A percentile compares a stretch with the other conserved stretches of the same genome.
Evolutionary conservation across 2,797 vertebrate species (phyloP).

Genomic region (Agapornis canus): DNA sequence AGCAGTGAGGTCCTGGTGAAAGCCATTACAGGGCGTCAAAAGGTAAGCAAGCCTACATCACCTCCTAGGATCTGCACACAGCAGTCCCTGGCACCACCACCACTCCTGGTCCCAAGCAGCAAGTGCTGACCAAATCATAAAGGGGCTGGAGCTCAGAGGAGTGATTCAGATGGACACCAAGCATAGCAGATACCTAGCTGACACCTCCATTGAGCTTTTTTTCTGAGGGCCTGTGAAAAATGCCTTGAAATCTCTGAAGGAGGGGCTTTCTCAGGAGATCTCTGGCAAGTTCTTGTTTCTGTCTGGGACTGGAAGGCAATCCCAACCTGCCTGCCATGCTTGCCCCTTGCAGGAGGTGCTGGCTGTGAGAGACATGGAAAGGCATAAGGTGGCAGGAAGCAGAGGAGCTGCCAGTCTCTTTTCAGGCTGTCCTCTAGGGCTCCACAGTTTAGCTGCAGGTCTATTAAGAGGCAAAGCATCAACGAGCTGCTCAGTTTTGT

Average conservation of each 20-base stretch:
- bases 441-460: not conserved
- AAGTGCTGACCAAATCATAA: not conserved
- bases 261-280: not conserved
- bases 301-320: not conserved
- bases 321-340: not conserved
- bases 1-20: not conserved
- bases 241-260: not conserved
- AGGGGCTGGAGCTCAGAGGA: not conserved
- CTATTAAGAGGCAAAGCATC: not conserved
- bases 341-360: not conserved
- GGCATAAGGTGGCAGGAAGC: not conserved
- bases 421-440: not conserved
- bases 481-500: not conserved
- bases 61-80: not conserved
- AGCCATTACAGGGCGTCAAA: not conserved
- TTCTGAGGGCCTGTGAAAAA: not conserved
- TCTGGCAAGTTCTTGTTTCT: not conserved
- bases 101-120: not conserved
- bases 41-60: not conserved
- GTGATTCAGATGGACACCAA: fast-evolving
- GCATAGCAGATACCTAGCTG: not conserved
- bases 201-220: not conserved
- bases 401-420: fast-evolving
- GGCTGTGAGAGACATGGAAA: not conserved
- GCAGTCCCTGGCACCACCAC: not conserved